Conservation (phyloP, 2,113 vertebrate species). For the Diphyllodes magnificus region DNA sequence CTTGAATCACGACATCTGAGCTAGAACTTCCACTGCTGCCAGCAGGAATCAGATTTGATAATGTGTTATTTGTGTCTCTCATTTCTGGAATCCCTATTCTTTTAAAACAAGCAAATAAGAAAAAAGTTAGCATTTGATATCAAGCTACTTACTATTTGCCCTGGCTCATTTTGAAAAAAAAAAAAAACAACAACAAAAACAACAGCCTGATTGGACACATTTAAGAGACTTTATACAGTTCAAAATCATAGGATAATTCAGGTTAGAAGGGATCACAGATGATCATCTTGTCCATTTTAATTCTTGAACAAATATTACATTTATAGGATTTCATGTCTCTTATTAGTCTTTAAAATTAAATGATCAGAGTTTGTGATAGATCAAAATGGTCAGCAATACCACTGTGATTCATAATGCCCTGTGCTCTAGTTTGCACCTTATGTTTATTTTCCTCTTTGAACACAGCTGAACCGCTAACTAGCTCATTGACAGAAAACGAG, state of each 20-base stretch:
- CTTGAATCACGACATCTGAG: constrained; percentile 34
- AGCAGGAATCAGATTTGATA: neutral
- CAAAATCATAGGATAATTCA: neutral
- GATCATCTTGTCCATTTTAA: neutral
- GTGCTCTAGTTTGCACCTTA: neutral
- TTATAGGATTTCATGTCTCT: neutral
- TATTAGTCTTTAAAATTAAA: neutral
- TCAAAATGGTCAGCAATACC: neutral
- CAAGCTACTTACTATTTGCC: neutral
- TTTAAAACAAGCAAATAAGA: neutral
- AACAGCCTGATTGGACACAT: neutral
- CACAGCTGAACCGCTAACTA: neutral
- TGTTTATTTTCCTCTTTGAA: neutral
- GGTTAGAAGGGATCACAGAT: neutral
- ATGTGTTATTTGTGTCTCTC: constrained; percentile 5
- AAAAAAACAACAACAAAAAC: neutral
- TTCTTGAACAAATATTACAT: neutral
- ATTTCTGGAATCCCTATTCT: constrained; percentile 62
- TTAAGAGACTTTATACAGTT: neutral
- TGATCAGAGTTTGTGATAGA: neutral
- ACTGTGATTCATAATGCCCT: neutral
- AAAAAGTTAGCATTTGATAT: neutral
- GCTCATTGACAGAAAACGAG: neutral
- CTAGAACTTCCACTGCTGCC: neutral
- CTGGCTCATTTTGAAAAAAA: neutral